Base-by-base conservation (phyloP, 2,113 vertebrate species). In the Athene noctua region DNA sequence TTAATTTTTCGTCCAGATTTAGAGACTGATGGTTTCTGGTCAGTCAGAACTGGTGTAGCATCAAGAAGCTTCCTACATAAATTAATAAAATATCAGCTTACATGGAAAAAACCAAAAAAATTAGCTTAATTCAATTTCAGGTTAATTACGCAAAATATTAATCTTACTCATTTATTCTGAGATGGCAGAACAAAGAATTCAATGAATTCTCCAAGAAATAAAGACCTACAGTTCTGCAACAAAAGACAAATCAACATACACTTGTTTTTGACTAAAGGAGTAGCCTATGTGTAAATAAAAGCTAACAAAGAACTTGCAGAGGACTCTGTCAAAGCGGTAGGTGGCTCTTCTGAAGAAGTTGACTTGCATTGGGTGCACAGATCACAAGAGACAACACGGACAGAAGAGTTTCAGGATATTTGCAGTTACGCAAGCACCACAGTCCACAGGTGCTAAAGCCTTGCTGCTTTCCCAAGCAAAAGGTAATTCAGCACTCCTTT, bases 1-100 rank as follows among this genome's bases (percentile, higher is more conserved):
- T 98, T 99, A 92, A 99, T 99, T 97, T 99, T 99, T 78, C 99
- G 98, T 94, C 99, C 99, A 40, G 99, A 99, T 97, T 99, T 99
- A 32, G 99, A 99, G 44, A 99, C 98, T 13, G 98, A 98, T 95
- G 99, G 99, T 96, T 99, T 99, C 87, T 98, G 98, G 63, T 99
- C 99, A 95, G 70, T 89, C 78, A 97, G 88, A 91, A 97, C 86
- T 54, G 98, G 93, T 0, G 95, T 34, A 59, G 97, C 96, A 95
- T 99, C 98, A 81, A 98, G 98, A 67, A 98, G 96, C 81, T 98
- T 98, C 96, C 99, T 99, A 86, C n/a, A 97, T 7, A 91, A 90
- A 97, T 89, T 32, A 91, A 93, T 26, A 86, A 92, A 86, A 88
- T 26, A 84, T 38, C 16, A 82, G 81, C 4, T 88, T 86, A 82